Percentiles rank a stretch among this genome's conserved stretches.
phyloP scores from a whole-genome alignment of 2,113 vertebrate species.

The Alethe diademata region DNA sequence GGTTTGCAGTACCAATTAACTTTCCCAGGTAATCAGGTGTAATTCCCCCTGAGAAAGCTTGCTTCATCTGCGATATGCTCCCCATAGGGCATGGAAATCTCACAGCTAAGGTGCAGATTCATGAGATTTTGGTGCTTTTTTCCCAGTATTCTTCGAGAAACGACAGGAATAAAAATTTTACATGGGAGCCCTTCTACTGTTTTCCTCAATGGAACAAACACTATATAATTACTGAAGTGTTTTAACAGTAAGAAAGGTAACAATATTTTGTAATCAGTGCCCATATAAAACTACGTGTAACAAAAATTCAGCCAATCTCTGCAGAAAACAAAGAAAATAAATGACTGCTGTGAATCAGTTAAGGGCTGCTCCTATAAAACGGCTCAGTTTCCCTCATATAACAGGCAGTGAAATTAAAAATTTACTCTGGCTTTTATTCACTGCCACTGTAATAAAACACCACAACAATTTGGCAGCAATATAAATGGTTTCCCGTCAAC shows the following conservation, averaged over 20 bases:
- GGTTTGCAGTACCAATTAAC: slow-evolving; percentile 51
- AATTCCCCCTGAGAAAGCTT: not conserved
- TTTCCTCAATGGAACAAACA: not conserved
- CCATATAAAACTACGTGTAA: not conserved
- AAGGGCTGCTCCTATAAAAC: not conserved
- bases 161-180: not conserved
- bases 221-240: not conserved
- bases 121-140: not conserved
- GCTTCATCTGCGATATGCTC: not conserved
- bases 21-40: slow-evolving; percentile 25
- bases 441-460: slow-evolving; percentile 11
- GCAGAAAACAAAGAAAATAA: slow-evolving; percentile 40
- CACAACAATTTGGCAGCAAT: not conserved
- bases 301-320: slow-evolving; percentile 11
- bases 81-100: not conserved
- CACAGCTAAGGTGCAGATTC: not conserved
- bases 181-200: not conserved
- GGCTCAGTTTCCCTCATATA: not conserved
- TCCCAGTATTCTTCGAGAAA: not conserved
- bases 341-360: not conserved
- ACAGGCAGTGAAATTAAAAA: slow-evolving; percentile 3
- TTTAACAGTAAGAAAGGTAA: not conserved
- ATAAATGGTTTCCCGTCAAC: slow-evolving; percentile 20
- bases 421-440: slow-evolving; percentile 37
- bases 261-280: not conserved